A percentile compares a stretch with the other conserved stretches of the same genome.
Evolutionary conservation across 1,140 invertebrate species (phyloP).

Genomic region (Saccostrea cuccullata): DNA sequence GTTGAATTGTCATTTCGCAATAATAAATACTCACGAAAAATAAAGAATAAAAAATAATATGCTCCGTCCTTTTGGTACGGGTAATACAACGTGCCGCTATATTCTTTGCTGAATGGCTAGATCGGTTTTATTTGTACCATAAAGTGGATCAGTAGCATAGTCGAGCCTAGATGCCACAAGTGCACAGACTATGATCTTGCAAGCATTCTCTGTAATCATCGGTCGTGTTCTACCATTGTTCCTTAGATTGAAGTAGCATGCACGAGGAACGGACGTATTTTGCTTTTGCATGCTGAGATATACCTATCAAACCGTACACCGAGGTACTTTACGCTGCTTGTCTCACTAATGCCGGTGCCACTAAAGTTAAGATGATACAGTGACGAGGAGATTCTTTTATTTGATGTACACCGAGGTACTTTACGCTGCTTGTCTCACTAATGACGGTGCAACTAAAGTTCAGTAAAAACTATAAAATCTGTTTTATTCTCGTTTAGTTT

Average conservation of each 20-base stretch:
- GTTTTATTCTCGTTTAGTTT: background rate
- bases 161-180: conserved; percentile 26
- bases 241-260: background rate
- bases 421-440: background rate
- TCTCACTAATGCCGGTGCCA: background rate
- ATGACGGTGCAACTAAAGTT: background rate
- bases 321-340: background rate
- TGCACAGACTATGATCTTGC: background rate
- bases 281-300: background rate
- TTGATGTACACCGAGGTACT: background rate
- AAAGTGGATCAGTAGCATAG: background rate
- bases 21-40: too few relatives aligned
- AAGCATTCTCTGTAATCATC: background rate
- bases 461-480: background rate
- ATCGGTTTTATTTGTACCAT: too few relatives aligned
- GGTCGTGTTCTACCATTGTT: background rate
- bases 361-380: too few relatives aligned
- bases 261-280: background rate
- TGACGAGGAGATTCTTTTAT: too few relatives aligned
- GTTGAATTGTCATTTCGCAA: too few relatives aligned
- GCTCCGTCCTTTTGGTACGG: too few relatives aligned
- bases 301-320: background rate
- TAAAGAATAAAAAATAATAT: too few relatives aligned
- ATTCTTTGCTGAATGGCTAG: too few relatives aligned
- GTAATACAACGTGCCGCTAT: too few relatives aligned